Evolutionary conservation across 2,888 invertebrate species (phyloP).

Genomic region (Escarpia spicata): DNA sequence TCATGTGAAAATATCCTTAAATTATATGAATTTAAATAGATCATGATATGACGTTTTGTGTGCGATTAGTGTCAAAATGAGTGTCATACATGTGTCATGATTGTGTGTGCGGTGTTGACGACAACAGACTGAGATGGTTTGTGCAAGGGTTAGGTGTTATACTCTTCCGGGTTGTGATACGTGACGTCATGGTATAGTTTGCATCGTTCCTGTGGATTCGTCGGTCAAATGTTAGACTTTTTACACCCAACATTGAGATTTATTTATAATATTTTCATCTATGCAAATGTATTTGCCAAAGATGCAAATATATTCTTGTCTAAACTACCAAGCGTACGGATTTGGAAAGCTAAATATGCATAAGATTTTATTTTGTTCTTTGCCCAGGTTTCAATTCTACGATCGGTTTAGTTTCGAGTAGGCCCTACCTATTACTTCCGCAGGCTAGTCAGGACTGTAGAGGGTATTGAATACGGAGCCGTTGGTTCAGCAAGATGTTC

Average conservation of each 20-base stretch:
- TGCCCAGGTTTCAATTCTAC: background rate
- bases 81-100: background rate
- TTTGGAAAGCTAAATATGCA: background rate
- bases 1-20: conserved; percentile 11
- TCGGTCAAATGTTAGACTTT: background rate
- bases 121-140: background rate
- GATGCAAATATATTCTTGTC: background rate
- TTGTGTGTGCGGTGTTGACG: background rate
- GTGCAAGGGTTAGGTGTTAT: background rate
- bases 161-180: background rate
- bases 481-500: background rate
- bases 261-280: background rate
- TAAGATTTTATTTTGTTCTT: background rate
- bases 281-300: background rate
- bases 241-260: background rate
- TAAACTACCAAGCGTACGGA: background rate
- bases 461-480: background rate
- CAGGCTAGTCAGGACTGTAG: background rate
- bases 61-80: background rate
- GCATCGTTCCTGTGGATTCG: background rate
- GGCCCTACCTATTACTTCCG: background rate
- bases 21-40: background rate
- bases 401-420: background rate
- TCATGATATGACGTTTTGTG: background rate
- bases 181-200: background rate